Base-by-base conservation (phyloP, 2,113 vertebrate species). In the Vicugna pacos region DNA sequence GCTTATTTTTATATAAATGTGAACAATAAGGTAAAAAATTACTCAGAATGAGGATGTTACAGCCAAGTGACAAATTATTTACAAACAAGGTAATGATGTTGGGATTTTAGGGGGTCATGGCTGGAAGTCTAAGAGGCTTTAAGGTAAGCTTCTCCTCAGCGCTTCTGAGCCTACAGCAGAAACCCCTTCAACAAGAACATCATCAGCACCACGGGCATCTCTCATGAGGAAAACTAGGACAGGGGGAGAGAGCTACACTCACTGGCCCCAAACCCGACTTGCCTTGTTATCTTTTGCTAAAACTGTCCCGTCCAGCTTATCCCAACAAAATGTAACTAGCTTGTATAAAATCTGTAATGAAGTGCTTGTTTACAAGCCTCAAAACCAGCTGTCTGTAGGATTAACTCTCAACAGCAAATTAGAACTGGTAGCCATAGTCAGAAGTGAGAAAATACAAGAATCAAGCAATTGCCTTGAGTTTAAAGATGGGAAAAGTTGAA, bases 1-100 rank as follows among this genome's bases (percentile, higher is more conserved):
- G 42, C 13, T 69, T 85, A 89, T 81, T 81, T 89, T 2, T 75
- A 1, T 30, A 73, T 67, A 85, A 85, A 67, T 54, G 7, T 70
- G 13, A 94, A 80, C 46, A 92, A 70, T 16, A n/a, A 96, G 9
- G 28, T 65, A 95, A 91, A 65, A 92, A 93, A 89, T 75, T 69
- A 80, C 30, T 46, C 56, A 75, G 58, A 81, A 80, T 62, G 42
- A 64, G 56, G 52, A 77, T 58, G 6, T 76, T 30, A 84, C 15
- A 83, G 58, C 32, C 69, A 83, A 48, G 32, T 60, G n/a, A 54
- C 67, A 67, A 62, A n/a, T 65, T 19, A 87, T 67, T 73, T 58
- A 70, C 2, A 92, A 89, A 72, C 38, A 95, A 56, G 46, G 73
- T 48, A 75, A 82, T 52, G 58, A 50, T 14, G 16, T 38, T 86